Base-by-base conservation (phyloP, 2,113 vertebrate species). In the Ochotona princeps region DNA sequence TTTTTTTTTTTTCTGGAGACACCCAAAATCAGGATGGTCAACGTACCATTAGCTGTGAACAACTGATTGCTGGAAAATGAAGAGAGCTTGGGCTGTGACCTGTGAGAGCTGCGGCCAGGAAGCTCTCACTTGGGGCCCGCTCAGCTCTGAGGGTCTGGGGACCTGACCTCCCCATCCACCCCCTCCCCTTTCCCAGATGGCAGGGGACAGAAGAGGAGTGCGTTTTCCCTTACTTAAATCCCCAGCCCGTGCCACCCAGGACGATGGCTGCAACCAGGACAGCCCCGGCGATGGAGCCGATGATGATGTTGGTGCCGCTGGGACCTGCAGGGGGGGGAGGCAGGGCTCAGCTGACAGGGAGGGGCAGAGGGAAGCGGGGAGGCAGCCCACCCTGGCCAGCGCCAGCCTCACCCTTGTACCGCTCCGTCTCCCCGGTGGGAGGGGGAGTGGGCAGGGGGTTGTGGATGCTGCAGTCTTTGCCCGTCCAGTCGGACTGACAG, bases 241-340 rank as follows among this genome's bases (percentile, higher is more conserved):
- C 99, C 99, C 99, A 99, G 98, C 99, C 99, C 93, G 99, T 99
- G 96, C 99, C 99, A 93, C 99, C 99, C 96, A 99, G 98, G 98
- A 99, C 99, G 98, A 99, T 99, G 98, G 99, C 99, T 97, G 99
- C 99, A 96, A 99, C 99, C 98, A 99, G 98, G 98, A 99, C 99
- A 95, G 99, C 99, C 97, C 99, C 99, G 72, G 99, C 99, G 91
- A 99, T 99, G 98, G 99, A 99, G 97, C 99, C 99, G 93, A 99
- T 99, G 97, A 99, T 99, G 98, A 99, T 99, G 98, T 99, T 99
- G 98, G 99, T 99, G 97, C 99, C 99, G 96, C 99, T 99, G 98
- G 99, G 99, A 98, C 99, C 99, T 99, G 98, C 38, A 6, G 38
- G 38, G 38, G 38, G 98, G 95, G 97, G 97, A 96, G 94, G 95